phyloP scores from a whole-genome alignment of 2,797 vertebrate species.

The Eupleurogrammus muticus region DNA sequence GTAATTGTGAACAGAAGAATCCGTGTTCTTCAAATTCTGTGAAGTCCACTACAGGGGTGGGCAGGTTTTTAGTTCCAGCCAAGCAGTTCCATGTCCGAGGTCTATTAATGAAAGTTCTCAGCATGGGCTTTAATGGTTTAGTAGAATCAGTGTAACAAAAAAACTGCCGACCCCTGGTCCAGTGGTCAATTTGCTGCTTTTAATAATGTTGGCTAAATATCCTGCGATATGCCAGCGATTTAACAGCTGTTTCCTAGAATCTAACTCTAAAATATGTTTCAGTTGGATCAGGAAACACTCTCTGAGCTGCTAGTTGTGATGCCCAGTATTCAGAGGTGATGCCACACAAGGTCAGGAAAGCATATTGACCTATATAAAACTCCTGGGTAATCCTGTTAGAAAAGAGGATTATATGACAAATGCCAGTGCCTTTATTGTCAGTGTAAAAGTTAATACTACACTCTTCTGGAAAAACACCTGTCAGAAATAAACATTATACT shows the following conservation, averaged over 20 bases:
- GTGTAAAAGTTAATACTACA: background rate
- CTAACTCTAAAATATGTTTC: background rate
- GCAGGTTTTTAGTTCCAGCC: too few relatives aligned
- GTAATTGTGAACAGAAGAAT: slow-evolving; percentile 10
- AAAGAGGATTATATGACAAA: background rate
- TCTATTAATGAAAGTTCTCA: too few relatives aligned
- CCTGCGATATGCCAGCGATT: background rate
- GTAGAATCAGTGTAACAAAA: too few relatives aligned
- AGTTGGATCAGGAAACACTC: background rate
- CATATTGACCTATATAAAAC: background rate
- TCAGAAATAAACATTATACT: too few relatives aligned
- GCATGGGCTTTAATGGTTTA: too few relatives aligned
- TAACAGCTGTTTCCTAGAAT: background rate
- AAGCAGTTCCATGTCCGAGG: too few relatives aligned
- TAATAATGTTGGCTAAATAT: background rate
- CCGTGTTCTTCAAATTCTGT: background rate
- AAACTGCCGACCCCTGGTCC: too few relatives aligned
- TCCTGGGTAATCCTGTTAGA: background rate
- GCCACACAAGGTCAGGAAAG: background rate
- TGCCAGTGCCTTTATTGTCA: too few relatives aligned
- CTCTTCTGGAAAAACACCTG: background rate
- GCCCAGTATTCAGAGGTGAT: background rate
- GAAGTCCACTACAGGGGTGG: background rate
- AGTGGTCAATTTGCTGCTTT: background rate
- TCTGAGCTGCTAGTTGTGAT: too few relatives aligned